Base-by-base conservation (phyloP, 1,140 invertebrate genomes). In the Chironomus striatipennis region DNA sequence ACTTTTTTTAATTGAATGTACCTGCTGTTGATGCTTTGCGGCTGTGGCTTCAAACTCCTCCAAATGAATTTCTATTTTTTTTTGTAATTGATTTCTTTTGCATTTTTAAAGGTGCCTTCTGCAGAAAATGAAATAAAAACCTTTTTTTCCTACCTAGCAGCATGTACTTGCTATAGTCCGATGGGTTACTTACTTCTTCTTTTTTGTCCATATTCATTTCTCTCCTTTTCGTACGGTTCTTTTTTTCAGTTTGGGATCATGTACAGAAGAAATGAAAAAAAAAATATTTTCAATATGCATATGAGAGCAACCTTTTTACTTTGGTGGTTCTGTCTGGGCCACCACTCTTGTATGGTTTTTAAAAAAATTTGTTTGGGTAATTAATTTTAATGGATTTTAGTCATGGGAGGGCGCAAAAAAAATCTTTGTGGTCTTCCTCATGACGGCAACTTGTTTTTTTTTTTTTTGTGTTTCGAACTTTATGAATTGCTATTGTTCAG, bases 371-470 rank as follows among this genome's bases (percentile, higher is more conserved):
- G 65, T 70, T 34, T 70, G 65, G 17, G 65, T 70, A 70, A 70
- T 70, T 70, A 70, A 70, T 70, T 70, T 70, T 70, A 70, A 70
- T 70, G 65, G 65, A 20, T 70, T 70, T 18, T 9, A 70, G 65
- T 70, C 65, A 70, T 70, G 65, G 65, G 47, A 57, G 47, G 47
- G 12, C 47, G 15, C 1, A n/a, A 57, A 15, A 57, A 15, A 57
- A 4, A 57, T 12, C 15, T n/a, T 57, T 57, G 47, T 57, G 12
- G 47, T 15, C 12, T 57, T 57, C 47, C n/a, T 12, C 47, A 57
- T n/a, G 47, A 57, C 12, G n/a, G 43, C 12, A 57, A 1, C 1
- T 34, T 34, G 1, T 34, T 34, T 34, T 34, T 34, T 2, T 34
- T 34, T 34, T 34, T 34, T 34, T 34, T 34, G 24, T 5, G 24